These are phyloP conservation scores for Hoplostethus mediterraneus DNA, from an alignment of 2,797 vertebrate species.

Conservation along the genomic window DNA sequence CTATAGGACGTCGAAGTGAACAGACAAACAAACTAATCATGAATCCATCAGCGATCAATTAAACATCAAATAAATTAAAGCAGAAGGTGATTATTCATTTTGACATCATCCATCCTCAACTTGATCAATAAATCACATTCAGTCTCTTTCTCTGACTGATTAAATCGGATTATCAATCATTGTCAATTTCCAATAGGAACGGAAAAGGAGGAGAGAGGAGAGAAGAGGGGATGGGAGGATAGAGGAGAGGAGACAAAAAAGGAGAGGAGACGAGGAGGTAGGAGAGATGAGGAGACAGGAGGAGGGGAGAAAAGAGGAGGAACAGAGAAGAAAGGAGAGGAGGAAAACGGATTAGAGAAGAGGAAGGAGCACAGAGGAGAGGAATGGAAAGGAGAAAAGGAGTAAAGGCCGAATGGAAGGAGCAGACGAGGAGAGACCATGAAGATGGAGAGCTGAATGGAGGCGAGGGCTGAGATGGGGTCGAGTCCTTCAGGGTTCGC, in stretches of 20 bases:
- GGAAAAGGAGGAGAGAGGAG: too few species aligned
- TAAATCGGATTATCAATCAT: too few species aligned
- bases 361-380: slow-evolving; percentile 1
- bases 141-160: too few species aligned
- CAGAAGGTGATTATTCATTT: too few species aligned
- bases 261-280: background rate
- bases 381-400: background rate
- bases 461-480: slow-evolving; percentile 39
- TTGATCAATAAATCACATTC: too few species aligned
- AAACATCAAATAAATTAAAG: too few species aligned
- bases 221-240: too few species aligned
- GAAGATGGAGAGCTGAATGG: slow-evolving; percentile 45
- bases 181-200: too few species aligned
- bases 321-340: slow-evolving; percentile 5
- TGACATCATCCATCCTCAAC: too few species aligned
- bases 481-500: slow-evolving; percentile 54
- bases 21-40: too few species aligned
- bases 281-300: background rate
- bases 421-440: slow-evolving; percentile 14
- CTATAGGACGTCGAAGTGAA: too few species aligned
- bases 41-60: too few species aligned
- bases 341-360: background rate
- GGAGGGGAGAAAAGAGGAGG: background rate
- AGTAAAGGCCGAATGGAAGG: slow-evolving; percentile 15
- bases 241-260: background rate